Conservation (phyloP, 2,113 vertebrate species). For the rat (Rattus norvegicus) region GRCr8 NC_086023.1:112310001-112310500, state of each 20-base stretch:
- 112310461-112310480: not conserved
- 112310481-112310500: not conserved
- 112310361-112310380: not conserved
- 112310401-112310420: not conserved
- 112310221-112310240: not conserved
- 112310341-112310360: not conserved
- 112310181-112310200: not conserved
- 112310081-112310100: not conserved
- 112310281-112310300: not conserved
- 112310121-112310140: not conserved
- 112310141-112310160: not conserved
- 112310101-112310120: not conserved
- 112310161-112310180: not conserved
- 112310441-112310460: not conserved
- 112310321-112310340: not conserved
- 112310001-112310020: not conserved
- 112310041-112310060: not conserved
- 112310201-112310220: not conserved
- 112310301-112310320: not conserved
- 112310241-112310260: conserved; percentile 20
- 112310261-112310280: not conserved
- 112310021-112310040: not conserved
- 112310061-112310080: not conserved
- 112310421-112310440: not conserved
- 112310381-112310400: not conserved